Base-by-base conservation (phyloP, 1,140 invertebrate genomes). In the Subanguina moxae region DNA sequence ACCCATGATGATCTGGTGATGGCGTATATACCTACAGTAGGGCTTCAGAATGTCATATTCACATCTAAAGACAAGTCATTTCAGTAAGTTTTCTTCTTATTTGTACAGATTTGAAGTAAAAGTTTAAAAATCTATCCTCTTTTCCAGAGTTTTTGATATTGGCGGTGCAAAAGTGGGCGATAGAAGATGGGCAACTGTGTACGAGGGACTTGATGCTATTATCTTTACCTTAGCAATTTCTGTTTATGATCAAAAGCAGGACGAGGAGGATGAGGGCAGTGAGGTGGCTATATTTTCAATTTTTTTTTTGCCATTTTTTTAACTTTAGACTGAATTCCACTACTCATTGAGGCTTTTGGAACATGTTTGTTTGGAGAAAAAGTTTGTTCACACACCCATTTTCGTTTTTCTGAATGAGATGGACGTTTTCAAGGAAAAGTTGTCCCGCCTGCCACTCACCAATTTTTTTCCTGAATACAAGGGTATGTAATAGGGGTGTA, bases 71-170 rank as follows among this genome's bases (percentile, higher is more conserved):
- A 61, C 27, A n/a, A 30, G n/a, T 21, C 38, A 19, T 61, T 61
- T 61, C 58, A 61, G 58, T 61, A 61, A 32, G 58, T 61, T 61
- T 38, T 38, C 32, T 38, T 38, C 3, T 38, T 38, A 38, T 38
- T 38, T 38, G 3, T n/a, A n/a, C 11, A 45, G n/a, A n/a, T 45
- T 45, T 45, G n/a, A 45, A n/a, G 23, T 15, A 15, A 52, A 52
- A 52, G 3, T 7, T 7, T 19, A 21, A 7, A 7, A 52, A 52
- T 52, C 23, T 52, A 45, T 13, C 8, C 3, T 52, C 8, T 52
- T 52, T 52, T 5, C 15, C 64, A 64, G 62, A 38, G 43, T 64
- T 19, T 38, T 64, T 38, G 61, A 56, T 56, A 56, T 64, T 64
- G 62, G 61, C n/a, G 62, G 42, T 63, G 43, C 58, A 61, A 61